These are phyloP conservation scores for Corythornis madagascariensis DNA, from an alignment of 2,113 vertebrate genomes.

Conservation along the genomic window DNA sequence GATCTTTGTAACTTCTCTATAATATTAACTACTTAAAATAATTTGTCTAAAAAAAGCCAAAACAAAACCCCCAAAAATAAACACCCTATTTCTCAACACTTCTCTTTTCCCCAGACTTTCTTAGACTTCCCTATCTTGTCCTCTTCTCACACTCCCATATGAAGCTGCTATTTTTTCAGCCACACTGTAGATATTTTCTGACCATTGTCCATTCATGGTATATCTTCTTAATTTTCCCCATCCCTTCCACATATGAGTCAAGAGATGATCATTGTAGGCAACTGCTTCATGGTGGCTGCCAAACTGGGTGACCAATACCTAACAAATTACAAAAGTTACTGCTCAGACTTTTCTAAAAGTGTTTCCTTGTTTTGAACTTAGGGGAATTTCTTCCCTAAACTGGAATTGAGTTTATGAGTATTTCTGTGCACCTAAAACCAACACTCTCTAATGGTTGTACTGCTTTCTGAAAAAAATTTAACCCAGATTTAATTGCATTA, in stretches of 20 bases:
- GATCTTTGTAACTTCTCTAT: neutral
- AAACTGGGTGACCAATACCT: neutral
- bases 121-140: neutral
- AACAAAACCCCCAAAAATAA: neutral
- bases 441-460: neutral
- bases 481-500: neutral
- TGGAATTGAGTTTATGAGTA: conserved; percentile 1
- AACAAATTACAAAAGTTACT: neutral
- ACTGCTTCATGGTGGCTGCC: neutral
- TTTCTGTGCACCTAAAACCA: neutral
- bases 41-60: neutral
- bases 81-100: neutral
- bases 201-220: neutral
- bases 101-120: neutral
- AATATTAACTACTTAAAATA: neutral
- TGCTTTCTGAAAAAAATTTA: neutral
- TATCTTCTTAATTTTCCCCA: neutral
- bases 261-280: neutral
- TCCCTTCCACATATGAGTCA: neutral
- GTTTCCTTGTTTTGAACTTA: neutral
- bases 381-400: neutral
- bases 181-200: neutral
- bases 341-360: neutral
- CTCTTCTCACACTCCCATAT: neutral
- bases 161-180: neutral